These are phyloP conservation scores for Corythucha ciliata DNA, from an alignment of 2,888 invertebrate genomes.

Conservation along the genomic window DNA sequence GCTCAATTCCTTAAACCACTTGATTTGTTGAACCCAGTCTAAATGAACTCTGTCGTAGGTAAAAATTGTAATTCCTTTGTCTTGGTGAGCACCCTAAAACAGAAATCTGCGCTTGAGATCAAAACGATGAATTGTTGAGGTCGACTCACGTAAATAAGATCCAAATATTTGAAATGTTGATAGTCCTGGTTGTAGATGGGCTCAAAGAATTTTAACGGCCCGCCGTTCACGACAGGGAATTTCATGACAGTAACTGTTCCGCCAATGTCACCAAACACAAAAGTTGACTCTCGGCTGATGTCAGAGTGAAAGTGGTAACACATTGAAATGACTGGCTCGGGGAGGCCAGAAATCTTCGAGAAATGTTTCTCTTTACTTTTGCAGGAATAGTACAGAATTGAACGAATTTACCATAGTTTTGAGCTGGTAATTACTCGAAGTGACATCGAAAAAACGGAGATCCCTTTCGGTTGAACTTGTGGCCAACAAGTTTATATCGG, in stretches of 20 bases:
- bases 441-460: conserved; percentile 69
- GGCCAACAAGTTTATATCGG: conserved; percentile 67
- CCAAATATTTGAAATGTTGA: conserved; percentile 7
- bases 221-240: conserved; percentile 18
- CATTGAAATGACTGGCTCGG: conserved; percentile 49
- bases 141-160: conserved; percentile 14
- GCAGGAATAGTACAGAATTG: not conserved
- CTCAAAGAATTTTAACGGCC: conserved; percentile 22
- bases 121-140: not conserved
- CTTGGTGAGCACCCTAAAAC: too few relatives aligned
- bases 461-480: conserved; percentile 69
- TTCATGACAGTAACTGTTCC: conserved; percentile 49
- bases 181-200: conserved; percentile 14
- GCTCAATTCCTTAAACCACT: conserved; percentile 33
- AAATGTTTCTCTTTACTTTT: not conserved
- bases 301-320: conserved; percentile 53
- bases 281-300: conserved; percentile 49
- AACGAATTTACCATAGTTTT: conserved; percentile 18
- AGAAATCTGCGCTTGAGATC: not conserved
- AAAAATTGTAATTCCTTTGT: not conserved
- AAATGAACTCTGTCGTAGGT: conserved; percentile 37
- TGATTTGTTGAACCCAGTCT: conserved; percentile 39
- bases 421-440: conserved; percentile 35
- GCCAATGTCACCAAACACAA: conserved; percentile 64
- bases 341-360: conserved; percentile 51